These are phyloP conservation scores for Pampusana beccarii DNA, from an alignment of 2,113 vertebrate species.

Conservation along the genomic window DNA sequence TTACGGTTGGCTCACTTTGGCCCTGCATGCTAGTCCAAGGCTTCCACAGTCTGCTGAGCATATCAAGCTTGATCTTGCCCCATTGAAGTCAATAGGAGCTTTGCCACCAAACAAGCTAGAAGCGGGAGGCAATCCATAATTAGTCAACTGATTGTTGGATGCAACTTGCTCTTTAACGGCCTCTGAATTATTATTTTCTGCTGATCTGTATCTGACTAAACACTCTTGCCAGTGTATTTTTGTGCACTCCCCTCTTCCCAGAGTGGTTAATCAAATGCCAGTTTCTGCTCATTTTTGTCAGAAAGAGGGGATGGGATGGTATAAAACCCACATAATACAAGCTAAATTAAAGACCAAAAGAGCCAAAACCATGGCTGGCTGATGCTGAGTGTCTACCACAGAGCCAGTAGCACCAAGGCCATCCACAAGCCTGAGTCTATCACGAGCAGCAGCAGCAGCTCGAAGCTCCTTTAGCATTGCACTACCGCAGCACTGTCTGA, in stretches of 20 bases:
- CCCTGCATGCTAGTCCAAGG: not conserved
- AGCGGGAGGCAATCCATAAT: constrained; percentile 13
- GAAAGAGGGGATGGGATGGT: not conserved
- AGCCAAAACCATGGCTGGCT: not conserved
- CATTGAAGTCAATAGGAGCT: not conserved
- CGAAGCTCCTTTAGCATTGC: not conserved
- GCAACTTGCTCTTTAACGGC: not conserved
- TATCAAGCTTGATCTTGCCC: not conserved
- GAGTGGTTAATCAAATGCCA: not conserved
- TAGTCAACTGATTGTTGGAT: not conserved
- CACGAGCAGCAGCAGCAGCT: not conserved
- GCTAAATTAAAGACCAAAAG: not conserved
- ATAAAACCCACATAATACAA: not conserved
- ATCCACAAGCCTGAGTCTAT: not conserved
- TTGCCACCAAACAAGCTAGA: not conserved
- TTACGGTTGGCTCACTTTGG: not conserved
- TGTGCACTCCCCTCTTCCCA: not conserved
- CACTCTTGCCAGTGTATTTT: not conserved
- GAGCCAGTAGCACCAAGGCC: not conserved
- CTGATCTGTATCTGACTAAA: not conserved
- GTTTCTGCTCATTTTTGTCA: not conserved
- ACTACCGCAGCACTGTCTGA: not conserved
- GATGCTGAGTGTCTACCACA: not conserved
- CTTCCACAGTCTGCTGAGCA: not conserved
- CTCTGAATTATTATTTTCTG: constrained; percentile 10